Evolutionary conservation across 2,797 vertebrate genomes (phyloP), one percentile per base, ranked within the genome.

Genomic region (Ispidina lecontei): DNA sequence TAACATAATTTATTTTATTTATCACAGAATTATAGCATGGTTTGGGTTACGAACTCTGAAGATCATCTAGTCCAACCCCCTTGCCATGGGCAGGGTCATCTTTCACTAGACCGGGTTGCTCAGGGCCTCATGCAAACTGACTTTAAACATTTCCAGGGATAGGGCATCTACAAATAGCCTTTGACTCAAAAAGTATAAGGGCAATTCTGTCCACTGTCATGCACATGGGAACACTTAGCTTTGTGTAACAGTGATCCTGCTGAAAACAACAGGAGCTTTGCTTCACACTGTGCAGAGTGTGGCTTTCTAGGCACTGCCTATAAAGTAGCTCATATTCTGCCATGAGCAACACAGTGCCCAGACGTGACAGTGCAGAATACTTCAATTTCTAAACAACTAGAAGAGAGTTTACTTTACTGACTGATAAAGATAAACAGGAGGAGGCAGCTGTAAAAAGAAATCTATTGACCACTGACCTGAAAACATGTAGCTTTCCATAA

Each of bases 381-480:
- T 86, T 72, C 56, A 39, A 58, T 96, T 91, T 95, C 77, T 95
- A 97, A 97, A 97, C 91, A 96, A 90, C 28, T 60, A 82, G 77
- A 78, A 84, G 67, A 96, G 74, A 92, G 95, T 93, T 97, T 97
- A 93, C 93, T 96, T 96, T 95, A 89, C 95, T 87, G 91, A 80
- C 93, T 97, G 96, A 97, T 94, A 80, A 94, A 97, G 97, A 97
- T 96, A 97, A 97, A 97, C 97, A 97, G 91, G 87, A 94, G 78
- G 76, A 96, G 84, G 90, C 97, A 98, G 97, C 97, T 98, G 97
- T 92, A 94, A 87, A 94, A 96, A 97, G 91, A 96, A 97, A 96
- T 91, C 94, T 91, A 74, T 62, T 85, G 92, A 86, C 90, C 89
- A 89, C 21, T 93, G 93, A 93, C 88, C 95, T 93, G 90, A 78